These are phyloP conservation scores for Hipposideros larvatus DNA, from an alignment of 2,797 vertebrate species.

Conservation along the genomic window DNA sequence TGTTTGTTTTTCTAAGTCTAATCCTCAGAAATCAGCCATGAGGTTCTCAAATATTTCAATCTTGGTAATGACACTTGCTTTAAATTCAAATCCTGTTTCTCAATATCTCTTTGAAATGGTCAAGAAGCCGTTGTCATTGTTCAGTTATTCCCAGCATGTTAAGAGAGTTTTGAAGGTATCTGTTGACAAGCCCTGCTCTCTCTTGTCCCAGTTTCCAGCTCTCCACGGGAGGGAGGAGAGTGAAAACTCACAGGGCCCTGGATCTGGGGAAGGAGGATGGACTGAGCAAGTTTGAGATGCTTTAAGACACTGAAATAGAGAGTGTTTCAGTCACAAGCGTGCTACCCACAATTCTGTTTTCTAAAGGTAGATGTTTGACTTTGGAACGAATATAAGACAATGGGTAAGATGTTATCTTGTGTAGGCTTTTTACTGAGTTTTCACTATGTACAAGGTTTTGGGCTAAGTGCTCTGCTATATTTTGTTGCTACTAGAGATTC, in stretches of 20 bases:
- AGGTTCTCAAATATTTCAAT: slow-evolving; percentile 75
- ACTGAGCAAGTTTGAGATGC: background rate
- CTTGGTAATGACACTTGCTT: slow-evolving; percentile 77
- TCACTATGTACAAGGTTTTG: background rate
- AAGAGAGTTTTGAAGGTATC: slow-evolving; percentile 73
- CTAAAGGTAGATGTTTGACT: background rate
- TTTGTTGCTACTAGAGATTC: slow-evolving; percentile 9
- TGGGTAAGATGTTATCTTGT: background rate
- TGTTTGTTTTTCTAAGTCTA: slow-evolving; percentile 74
- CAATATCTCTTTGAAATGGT: slow-evolving; percentile 63
- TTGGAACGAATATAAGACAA: background rate
- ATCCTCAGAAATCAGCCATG: slow-evolving; percentile 68
- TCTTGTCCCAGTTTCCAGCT: background rate
- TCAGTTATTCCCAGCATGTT: slow-evolving; percentile 68
- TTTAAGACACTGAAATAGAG: background rate
- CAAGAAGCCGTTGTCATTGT: slow-evolving; percentile 61
- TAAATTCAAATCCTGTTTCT: slow-evolving; percentile 77
- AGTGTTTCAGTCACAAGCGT: background rate
- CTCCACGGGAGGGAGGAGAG: background rate
- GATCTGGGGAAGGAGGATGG: background rate
- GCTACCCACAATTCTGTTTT: background rate
- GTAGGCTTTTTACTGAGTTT: background rate
- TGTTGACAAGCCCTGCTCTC: slow-evolving; percentile 30
- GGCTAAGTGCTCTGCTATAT: background rate
- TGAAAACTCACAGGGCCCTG: background rate